These are phyloP conservation scores for Drosophila sproati DNA, from an alignment of 1,140 invertebrate species.

Conservation along the genomic window DNA sequence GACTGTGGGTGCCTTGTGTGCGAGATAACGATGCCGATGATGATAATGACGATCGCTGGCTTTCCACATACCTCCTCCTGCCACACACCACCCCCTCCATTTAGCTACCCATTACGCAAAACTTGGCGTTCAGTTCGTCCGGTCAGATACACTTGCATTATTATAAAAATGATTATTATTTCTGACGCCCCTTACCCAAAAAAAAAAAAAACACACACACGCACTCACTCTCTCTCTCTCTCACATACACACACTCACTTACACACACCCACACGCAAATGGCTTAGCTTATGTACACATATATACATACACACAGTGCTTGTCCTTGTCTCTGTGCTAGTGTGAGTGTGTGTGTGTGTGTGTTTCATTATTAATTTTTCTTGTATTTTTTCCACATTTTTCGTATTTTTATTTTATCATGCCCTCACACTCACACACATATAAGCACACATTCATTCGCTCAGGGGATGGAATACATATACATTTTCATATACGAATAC, in stretches of 20 bases:
- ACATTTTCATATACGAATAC: constrained; percentile 44
- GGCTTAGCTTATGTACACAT: constrained; percentile 40
- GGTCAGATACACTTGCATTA: constrained; percentile 75
- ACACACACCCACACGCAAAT: constrained; percentile 34
- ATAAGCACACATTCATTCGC: constrained; percentile 36
- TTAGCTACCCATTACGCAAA: constrained; percentile 25
- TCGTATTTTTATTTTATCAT: constrained; percentile 82
- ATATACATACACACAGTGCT: constrained; percentile 37
- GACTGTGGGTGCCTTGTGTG: constrained; percentile 34
- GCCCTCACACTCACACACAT: constrained; percentile 44
- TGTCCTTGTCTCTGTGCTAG: constrained; percentile 62
- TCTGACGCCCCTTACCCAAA: constrained; percentile 42
- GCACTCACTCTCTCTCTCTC: no score
- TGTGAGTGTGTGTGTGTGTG: constrained; percentile 43
- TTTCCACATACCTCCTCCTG: background rate
- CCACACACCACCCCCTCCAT: background rate
- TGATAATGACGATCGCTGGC: constrained; percentile 36
- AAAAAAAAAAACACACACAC: constrained; percentile 5
- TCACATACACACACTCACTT: constrained; percentile 13
- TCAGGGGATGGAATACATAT: constrained; percentile 65
- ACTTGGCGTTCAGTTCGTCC: constrained; percentile 46
- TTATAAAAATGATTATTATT: constrained; percentile 82
- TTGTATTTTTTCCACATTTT: constrained; percentile 77
- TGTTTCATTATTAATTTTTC: constrained; percentile 82
- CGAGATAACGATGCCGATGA: constrained; percentile 58